These are phyloP conservation scores for Melieria picta DNA, from an alignment of 2,888 invertebrate genomes.

Conservation along the genomic window DNA sequence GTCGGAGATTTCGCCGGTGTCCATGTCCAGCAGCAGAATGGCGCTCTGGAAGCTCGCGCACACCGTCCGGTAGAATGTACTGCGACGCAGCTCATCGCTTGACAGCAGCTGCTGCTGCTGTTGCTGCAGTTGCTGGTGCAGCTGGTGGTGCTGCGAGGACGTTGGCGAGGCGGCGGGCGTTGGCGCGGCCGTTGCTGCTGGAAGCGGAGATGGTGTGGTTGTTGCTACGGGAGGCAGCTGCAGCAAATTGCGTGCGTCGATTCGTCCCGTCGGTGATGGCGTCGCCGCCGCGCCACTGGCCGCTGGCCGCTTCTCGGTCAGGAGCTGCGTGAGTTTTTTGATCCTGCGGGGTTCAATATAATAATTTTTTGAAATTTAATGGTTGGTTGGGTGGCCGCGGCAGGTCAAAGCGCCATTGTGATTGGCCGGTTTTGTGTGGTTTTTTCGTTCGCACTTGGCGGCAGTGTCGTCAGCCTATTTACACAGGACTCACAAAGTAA, in stretches of 20 bases:
- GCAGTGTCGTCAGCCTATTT: too few species aligned
- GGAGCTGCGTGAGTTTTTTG: constrained; percentile 34
- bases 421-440: constrained; percentile 10
- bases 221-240: constrained; percentile 20
- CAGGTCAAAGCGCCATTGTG: too few species aligned
- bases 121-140: constrained; percentile 26
- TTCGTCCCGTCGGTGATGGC: constrained; percentile 25
- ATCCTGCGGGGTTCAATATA: constrained; percentile 24
- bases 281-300: constrained; percentile 29
- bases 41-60: constrained; percentile 54
- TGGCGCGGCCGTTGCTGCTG: background rate
- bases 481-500: too few species aligned
- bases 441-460: too few species aligned
- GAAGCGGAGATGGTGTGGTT: background rate
- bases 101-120: constrained; percentile 28
- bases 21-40: constrained; percentile 51
- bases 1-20: constrained; percentile 42
- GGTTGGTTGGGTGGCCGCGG: background rate
- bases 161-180: background rate
- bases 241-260: constrained; percentile 26
- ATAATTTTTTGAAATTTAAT: constrained; percentile 7
- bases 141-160: constrained; percentile 18
- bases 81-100: constrained; percentile 29
- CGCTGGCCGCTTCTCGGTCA: constrained; percentile 41
- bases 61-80: constrained; percentile 44